Conservation (phyloP, 2,888 invertebrate species). For the Epicampocera succincta region DNA sequence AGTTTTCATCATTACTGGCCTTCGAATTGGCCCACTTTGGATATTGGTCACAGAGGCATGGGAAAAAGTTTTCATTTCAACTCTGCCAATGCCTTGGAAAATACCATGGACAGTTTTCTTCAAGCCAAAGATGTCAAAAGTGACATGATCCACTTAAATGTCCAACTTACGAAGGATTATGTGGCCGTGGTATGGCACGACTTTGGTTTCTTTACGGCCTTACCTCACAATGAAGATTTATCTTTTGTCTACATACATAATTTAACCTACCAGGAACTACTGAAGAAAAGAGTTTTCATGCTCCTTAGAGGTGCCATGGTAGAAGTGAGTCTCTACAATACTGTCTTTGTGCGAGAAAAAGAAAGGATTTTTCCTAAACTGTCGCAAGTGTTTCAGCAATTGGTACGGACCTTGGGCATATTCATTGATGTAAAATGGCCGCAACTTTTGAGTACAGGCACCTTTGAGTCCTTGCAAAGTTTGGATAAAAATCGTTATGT, state of each 20-base stretch:
- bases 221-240: slow-evolving; percentile 86
- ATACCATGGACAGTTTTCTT: slow-evolving; percentile 96
- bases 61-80: slow-evolving; percentile 90
- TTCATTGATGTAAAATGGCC: slow-evolving; percentile 99
- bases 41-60: slow-evolving; percentile 96
- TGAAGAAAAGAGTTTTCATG: slow-evolving; percentile 92
- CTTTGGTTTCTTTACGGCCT: slow-evolving; percentile 87
- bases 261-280: slow-evolving; percentile 93
- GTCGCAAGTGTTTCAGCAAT: slow-evolving; percentile 87
- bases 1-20: slow-evolving; percentile 94
- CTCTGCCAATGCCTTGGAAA: slow-evolving; percentile 89
- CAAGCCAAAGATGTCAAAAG: slow-evolving; percentile 94
- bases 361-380: slow-evolving; percentile 96
- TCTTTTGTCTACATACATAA: slow-evolving; percentile 95
- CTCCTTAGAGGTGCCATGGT: slow-evolving; percentile 86
- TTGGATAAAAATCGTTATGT: slow-evolving; percentile 95
- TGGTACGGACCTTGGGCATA: slow-evolving; percentile 93
- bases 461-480: slow-evolving; percentile 89
- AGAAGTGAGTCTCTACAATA: slow-evolving; percentile 86
- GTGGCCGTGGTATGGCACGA: slow-evolving; percentile 98
- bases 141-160: slow-evolving; percentile 98
- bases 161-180: slow-evolving; percentile 96
- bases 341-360: slow-evolving; percentile 84
- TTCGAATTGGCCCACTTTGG: slow-evolving; percentile 91
- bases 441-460: slow-evolving; percentile 91